phyloP scores from a whole-genome alignment of 2,113 vertebrate species.

The Neoarius graeffei region DNA sequence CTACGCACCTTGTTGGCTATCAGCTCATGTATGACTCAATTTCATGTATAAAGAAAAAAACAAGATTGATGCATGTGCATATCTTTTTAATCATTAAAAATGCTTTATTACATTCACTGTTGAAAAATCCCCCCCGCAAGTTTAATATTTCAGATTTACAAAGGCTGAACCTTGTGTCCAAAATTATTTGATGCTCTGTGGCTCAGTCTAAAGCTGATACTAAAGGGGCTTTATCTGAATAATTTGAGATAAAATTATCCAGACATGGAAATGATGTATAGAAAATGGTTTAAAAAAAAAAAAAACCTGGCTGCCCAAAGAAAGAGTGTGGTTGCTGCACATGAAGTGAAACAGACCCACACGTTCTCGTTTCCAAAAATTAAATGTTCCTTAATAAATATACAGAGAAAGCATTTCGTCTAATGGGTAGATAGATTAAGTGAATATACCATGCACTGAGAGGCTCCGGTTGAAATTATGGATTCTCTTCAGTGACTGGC shows the following conservation, averaged over 20 bases:
- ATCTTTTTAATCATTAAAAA: neutral
- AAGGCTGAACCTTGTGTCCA: neutral
- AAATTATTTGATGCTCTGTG: neutral
- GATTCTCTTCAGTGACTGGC: too few relatives aligned
- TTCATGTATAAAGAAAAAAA: too few relatives aligned
- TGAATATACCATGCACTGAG: too few relatives aligned
- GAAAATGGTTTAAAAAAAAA: too few relatives aligned
- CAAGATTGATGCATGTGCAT: too few relatives aligned
- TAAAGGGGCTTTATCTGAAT: neutral
- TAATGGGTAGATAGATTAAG: too few relatives aligned
- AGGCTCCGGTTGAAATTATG: too few relatives aligned
- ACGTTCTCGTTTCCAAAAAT: neutral
- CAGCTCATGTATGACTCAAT: too few relatives aligned
- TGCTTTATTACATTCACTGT: neutral
- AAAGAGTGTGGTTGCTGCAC: neutral
- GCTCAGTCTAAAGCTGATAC: neutral
- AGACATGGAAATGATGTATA: neutral
- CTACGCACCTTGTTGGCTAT: too few relatives aligned
- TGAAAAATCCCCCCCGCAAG: too few relatives aligned
- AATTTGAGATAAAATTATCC: neutral
- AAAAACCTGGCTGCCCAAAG: too few relatives aligned
- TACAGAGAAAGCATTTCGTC: neutral
- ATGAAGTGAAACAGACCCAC: neutral
- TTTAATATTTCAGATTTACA: neutral
- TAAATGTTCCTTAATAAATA: neutral